A percentile compares a stretch with the other conserved stretches of the same genome.
phyloP scores from a whole-genome alignment of 2,113 vertebrate species.

The Asarcornis scutulata region DNA sequence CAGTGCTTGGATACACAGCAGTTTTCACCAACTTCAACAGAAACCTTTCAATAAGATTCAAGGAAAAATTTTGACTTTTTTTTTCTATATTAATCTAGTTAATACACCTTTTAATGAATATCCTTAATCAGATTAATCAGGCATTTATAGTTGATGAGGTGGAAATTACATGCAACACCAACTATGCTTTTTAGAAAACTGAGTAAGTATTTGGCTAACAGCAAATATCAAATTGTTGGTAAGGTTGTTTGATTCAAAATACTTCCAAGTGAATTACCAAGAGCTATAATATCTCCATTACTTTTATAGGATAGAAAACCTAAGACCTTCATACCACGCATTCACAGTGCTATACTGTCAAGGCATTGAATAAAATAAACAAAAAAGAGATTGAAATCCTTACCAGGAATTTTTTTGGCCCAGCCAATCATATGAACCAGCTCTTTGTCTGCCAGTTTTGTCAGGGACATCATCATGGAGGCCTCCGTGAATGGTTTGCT shows the following conservation, averaged over 20 bases:
- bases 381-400: background rate
- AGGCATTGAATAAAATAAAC: background rate
- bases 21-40: background rate
- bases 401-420: constrained; percentile 98
- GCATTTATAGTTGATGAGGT: background rate
- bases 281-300: background rate
- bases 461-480: constrained; percentile 98
- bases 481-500: constrained; percentile 92
- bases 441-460: constrained; percentile 94
- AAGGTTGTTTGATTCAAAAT: background rate
- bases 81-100: background rate
- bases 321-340: accelerated
- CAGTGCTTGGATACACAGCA: background rate
- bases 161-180: background rate
- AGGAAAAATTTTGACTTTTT: background rate
- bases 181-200: background rate
- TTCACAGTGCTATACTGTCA: background rate
- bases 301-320: background rate
- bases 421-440: constrained; percentile 97
- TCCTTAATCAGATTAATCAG: background rate
- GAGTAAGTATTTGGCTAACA: background rate
- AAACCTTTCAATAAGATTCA: background rate
- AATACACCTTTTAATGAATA: background rate
- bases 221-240: background rate
- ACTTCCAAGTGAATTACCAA: background rate